A percentile compares a stretch with the other conserved stretches of the same genome.
phyloP scores from a whole-genome alignment of 2,797 vertebrate genomes.

The Gambusia yucatana region DNA sequence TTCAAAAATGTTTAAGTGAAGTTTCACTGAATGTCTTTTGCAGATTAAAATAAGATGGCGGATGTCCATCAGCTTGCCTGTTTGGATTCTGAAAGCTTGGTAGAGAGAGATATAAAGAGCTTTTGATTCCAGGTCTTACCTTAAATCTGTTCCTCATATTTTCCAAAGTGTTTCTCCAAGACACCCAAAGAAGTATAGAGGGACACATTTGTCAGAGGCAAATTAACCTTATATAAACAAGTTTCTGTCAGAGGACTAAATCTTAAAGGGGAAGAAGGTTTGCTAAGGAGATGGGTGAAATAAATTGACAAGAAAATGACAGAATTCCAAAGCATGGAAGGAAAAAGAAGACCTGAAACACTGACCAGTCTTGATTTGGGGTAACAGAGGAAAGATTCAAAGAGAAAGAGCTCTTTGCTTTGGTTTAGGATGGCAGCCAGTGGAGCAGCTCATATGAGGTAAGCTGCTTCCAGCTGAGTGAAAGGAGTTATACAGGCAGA shows the following conservation, averaged over 20 bases:
- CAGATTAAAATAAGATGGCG: slow-evolving; percentile 42
- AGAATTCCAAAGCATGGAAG: slow-evolving; percentile 51
- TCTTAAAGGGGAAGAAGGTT: background rate
- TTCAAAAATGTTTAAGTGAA: slow-evolving; percentile 38
- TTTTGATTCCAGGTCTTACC: slow-evolving; percentile 70
- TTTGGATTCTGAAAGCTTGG: slow-evolving; percentile 57
- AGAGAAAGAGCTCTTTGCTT: slow-evolving; percentile 51
- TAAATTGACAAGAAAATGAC: slow-evolving; percentile 47
- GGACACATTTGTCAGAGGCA: slow-evolving; percentile 71
- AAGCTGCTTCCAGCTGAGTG: slow-evolving; percentile 73
- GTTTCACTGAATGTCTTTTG: slow-evolving; percentile 45
- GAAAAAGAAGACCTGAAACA: slow-evolving; percentile 49
- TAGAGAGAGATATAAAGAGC: slow-evolving; percentile 60
- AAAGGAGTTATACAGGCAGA: slow-evolving; percentile 53
- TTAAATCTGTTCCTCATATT: slow-evolving; percentile 77
- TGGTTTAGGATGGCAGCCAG: slow-evolving; percentile 67
- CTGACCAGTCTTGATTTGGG: slow-evolving; percentile 59
- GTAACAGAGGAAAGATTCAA: slow-evolving; percentile 31
- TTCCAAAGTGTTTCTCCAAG: slow-evolving; percentile 69
- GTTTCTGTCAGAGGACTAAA: slow-evolving; percentile 58
- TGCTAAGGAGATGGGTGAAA: slow-evolving; percentile 41
- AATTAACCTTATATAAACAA: slow-evolving; percentile 79
- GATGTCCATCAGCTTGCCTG: slow-evolving; percentile 47
- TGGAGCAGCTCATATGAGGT: slow-evolving; percentile 70
- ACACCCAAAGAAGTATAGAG: slow-evolving; percentile 62